Evolutionary conservation across 1,140 invertebrate genomes (phyloP).

Genomic region (Melanaphis sacchari): DNA sequence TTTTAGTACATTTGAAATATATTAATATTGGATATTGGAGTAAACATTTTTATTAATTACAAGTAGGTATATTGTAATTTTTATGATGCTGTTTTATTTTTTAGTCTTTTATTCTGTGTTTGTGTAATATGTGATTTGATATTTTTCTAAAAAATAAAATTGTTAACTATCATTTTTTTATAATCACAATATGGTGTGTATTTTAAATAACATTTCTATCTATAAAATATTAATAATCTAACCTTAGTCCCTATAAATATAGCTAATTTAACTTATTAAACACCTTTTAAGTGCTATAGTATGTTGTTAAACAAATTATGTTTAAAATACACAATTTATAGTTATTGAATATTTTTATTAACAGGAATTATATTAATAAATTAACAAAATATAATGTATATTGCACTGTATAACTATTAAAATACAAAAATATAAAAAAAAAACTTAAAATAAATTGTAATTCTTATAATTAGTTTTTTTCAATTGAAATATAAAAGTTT

Average conservation of each 20-base stretch:
- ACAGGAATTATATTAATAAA: slow-evolving; percentile 39
- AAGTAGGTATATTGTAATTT: too few relatives aligned
- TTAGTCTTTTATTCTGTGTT: too few relatives aligned
- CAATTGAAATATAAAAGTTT: neutral
- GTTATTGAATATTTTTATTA: slow-evolving; percentile 34
- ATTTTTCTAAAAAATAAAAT: too few relatives aligned
- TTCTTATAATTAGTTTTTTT: neutral
- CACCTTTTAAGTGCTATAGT: neutral
- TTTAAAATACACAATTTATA: neutral
- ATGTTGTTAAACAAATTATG: neutral
- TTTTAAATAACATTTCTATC: too few relatives aligned
- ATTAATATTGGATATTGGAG: too few relatives aligned
- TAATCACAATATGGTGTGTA: too few relatives aligned
- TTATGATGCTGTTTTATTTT: too few relatives aligned
- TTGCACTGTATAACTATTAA: slow-evolving; percentile 25
- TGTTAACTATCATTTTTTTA: too few relatives aligned
- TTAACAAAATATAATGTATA: slow-evolving; percentile 44
- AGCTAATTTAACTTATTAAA: neutral
- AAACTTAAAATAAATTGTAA: neutral
- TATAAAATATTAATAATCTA: neutral
- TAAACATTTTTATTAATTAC: too few relatives aligned
- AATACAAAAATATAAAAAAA: slow-evolving; percentile 21
- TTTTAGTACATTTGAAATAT: too few relatives aligned
- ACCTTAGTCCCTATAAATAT: neutral
- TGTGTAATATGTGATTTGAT: too few relatives aligned